Percentiles rank a stretch among this genome's conserved stretches.
Conservation (phyloP, 2,797 vertebrate genomes). For the Dromococcyx pavoninus region DNA sequence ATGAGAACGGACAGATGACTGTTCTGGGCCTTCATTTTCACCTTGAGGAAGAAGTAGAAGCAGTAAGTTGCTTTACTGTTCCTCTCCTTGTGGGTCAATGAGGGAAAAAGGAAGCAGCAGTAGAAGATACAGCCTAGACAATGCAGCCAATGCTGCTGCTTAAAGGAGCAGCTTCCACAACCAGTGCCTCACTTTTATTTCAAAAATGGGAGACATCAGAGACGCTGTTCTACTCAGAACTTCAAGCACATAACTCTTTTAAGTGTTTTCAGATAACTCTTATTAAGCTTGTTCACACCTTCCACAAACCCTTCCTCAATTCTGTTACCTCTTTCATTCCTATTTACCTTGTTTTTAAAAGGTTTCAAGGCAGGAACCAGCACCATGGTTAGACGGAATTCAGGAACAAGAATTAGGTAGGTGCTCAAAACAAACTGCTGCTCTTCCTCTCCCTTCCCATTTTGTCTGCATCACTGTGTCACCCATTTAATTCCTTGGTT, state of each 20-base stretch:
- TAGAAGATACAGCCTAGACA: neutral
- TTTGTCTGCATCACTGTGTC: neutral
- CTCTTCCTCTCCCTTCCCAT: no score
- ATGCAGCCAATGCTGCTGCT: neutral
- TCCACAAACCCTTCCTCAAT: neutral
- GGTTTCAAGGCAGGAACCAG: neutral
- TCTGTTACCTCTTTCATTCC: neutral
- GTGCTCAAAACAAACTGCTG: neutral
- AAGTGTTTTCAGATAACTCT: neutral
- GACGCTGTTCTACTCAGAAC: neutral
- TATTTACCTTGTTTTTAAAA: neutral
- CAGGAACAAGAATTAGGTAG: neutral
- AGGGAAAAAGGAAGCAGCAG: neutral
- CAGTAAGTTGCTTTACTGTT: neutral
- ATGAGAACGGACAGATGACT: neutral
- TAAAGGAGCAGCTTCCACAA: neutral
- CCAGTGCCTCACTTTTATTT: neutral
- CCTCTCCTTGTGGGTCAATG: neutral
- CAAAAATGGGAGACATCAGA: neutral
- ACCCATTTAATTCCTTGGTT: neutral
- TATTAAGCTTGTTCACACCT: neutral
- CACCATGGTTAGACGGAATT: neutral
- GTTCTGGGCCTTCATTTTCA: neutral
- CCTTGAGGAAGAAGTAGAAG: neutral
- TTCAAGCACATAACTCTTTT: rapidly evolving